Base-by-base conservation (phyloP, 2,888 invertebrate species). In the Hyalella azteca region DNA sequence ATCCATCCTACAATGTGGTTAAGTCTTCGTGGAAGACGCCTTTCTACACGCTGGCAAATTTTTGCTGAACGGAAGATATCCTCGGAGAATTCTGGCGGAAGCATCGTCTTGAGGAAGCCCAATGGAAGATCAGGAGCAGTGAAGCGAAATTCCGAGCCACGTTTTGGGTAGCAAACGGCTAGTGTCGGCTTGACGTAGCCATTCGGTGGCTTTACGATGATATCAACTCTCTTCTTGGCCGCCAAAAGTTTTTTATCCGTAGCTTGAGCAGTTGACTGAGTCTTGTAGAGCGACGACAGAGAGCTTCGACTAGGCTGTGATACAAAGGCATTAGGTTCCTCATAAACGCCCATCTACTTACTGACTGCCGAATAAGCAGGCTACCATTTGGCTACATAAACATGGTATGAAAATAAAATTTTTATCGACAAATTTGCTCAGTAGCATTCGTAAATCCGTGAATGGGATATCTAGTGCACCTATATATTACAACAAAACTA, bases 61-160 rank as follows among this genome's bases (percentile, higher is more conserved):
- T 66, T 66, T 66, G 66, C 66, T 29, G 66, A 66, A 66, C 66
- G 66, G 66, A 66, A 66, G 66, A 66, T 66, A 66, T 66, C 36
- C 66, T 5, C 36, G 29, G 66, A 66, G 66, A 36, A 66, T 66
- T 66, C 66, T 36, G 66, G 66, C 66, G 29, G 66, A 66, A 66
- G 66, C 66, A 29, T 66, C 66, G 66, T 66, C 66, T 66, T 36
- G 66, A 66, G 66, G 66, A 19, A 66, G 66, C 29, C 66, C 66
- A 66, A 66, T 66, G 66, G 66, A 66, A 66, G 66, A 66, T 66
- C 66, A 66, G 36, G 36, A 29, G 66, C 66, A 66, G 66, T 66
- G 66, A 66, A 66, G 66, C 66, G 66, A 66, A 36, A 66, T 66
- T 66, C 66, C 66, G 66, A 66, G 66, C 39, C 19, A 36, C 66